Percentiles rank a stretch among this genome's conserved stretches.
Conservation (phyloP, 2,113 vertebrate species). For the Corvus hawaiiensis region DNA sequence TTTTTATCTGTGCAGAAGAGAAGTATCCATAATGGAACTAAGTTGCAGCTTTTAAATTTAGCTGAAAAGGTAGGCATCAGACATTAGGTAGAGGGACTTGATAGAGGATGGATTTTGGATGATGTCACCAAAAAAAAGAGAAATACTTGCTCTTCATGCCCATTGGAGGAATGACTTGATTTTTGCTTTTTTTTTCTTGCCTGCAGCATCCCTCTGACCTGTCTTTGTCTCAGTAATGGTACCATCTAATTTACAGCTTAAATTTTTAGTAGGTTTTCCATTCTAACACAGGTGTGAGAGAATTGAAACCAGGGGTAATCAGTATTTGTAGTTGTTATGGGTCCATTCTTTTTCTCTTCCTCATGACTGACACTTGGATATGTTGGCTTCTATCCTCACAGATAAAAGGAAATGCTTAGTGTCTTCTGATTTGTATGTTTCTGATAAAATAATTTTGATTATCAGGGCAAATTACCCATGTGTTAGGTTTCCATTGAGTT, state of each 20-base stretch:
- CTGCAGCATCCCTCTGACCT: neutral
- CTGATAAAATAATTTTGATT: neutral
- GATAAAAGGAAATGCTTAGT: neutral
- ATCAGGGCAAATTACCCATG: neutral
- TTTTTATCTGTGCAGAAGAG: neutral
- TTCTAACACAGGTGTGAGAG: neutral
- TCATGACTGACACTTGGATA: neutral
- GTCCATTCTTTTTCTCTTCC: neutral
- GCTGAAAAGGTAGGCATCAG: neutral
- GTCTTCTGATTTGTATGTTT: neutral
- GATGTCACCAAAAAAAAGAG: neutral
- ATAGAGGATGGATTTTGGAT: neutral
- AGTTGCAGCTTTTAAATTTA: neutral
- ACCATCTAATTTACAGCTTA: neutral
- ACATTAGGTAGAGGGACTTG: neutral
- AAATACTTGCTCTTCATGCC: neutral
- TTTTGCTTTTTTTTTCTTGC: neutral
- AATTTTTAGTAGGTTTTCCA: neutral
- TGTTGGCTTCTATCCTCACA: neutral
- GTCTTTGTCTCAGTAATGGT: neutral
- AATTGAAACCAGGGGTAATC: neutral
- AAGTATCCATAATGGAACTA: neutral
- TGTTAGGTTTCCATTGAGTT: neutral
- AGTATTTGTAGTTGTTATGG: neutral
- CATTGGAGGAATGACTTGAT: neutral